phyloP scores from a whole-genome alignment of 2,797 vertebrate species.

The Psittacula echo region DNA sequence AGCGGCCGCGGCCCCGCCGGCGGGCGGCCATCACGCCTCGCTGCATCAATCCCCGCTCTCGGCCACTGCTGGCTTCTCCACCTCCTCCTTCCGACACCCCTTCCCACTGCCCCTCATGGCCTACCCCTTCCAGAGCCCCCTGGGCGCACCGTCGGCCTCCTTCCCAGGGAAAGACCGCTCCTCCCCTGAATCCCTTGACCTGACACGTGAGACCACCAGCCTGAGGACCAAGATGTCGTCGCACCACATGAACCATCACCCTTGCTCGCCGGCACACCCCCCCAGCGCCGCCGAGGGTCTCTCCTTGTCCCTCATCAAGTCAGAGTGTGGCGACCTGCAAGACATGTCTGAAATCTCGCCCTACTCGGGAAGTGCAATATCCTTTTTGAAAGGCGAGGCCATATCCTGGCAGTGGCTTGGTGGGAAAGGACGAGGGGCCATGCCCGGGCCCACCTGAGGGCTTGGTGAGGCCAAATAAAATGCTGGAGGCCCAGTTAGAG shows the following conservation, averaged over 20 bases:
- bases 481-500: not conserved
- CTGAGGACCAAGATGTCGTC: constrained; percentile 99
- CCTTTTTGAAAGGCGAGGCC: constrained; percentile 79
- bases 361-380: constrained; percentile 99
- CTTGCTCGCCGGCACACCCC: constrained; percentile 92
- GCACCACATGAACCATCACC: constrained; percentile 92
- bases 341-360: constrained; percentile 98
- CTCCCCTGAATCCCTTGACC: constrained; percentile 96
- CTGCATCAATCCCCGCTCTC: constrained; percentile 96
- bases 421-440: not conserved
- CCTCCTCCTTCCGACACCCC: constrained; percentile 94
- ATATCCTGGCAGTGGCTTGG: not conserved
- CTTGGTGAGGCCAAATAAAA: not conserved
- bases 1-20: constrained; percentile 86
- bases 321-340: constrained; percentile 95
- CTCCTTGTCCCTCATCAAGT: constrained; percentile 96
- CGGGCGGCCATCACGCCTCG: constrained; percentile 89
- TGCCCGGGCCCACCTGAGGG: rapidly evolving
- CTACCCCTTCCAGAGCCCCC: constrained; percentile 94
- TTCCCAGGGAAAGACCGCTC: constrained; percentile 92
- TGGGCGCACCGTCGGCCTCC: constrained; percentile 88
- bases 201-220: constrained; percentile 94
- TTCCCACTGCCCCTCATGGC: constrained; percentile 96
- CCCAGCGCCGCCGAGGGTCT: constrained; percentile 92
- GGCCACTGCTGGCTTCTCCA: constrained; percentile 91